phyloP scores from a whole-genome alignment of 1,140 invertebrate species.

The Gryllus bimaculatus region DNA sequence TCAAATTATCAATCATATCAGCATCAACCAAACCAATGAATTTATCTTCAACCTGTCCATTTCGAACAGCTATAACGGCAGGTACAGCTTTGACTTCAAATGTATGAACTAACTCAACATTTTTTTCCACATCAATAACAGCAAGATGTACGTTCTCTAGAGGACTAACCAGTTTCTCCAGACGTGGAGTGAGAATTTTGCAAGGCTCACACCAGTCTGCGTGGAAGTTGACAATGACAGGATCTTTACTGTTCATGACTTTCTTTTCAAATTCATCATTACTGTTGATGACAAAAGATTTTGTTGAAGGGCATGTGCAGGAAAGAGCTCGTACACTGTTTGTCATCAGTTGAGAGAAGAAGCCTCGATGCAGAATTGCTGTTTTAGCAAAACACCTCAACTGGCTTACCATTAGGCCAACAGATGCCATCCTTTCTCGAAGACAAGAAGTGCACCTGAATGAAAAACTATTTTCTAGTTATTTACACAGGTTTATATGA shows the following conservation, averaged over 20 bases:
- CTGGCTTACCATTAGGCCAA: neutral
- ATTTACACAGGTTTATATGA: no score
- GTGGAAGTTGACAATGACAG: slow-evolving; percentile 79
- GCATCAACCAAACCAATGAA: slow-evolving; percentile 85
- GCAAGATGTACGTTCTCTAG: slow-evolving; percentile 75
- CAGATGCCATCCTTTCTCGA: neutral
- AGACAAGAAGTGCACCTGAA: neutral
- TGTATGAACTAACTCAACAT: slow-evolving; percentile 70
- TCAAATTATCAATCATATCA: slow-evolving; percentile 71
- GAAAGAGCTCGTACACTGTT: neutral
- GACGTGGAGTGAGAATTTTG: slow-evolving; percentile 83
- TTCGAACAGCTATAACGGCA: slow-evolving; percentile 77
- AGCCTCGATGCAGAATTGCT: neutral
- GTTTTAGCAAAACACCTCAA: neutral
- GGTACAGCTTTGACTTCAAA: slow-evolving; percentile 86
- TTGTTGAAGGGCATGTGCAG: slow-evolving; percentile 26
- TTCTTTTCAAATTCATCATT: slow-evolving; percentile 50
- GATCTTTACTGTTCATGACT: slow-evolving; percentile 70
- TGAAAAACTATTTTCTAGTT: neutral
- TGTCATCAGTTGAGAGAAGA: neutral
- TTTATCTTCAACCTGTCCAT: slow-evolving; percentile 82
- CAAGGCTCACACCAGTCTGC: slow-evolving; percentile 95
- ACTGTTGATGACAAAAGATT: slow-evolving; percentile 43
- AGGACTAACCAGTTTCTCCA: slow-evolving; percentile 70
- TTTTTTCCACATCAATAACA: slow-evolving; percentile 84